Percentiles rank a stretch among this genome's conserved stretches.
phyloP scores from a whole-genome alignment of 2,888 invertebrate genomes.

The Acanthosepion esculentum region DNA sequence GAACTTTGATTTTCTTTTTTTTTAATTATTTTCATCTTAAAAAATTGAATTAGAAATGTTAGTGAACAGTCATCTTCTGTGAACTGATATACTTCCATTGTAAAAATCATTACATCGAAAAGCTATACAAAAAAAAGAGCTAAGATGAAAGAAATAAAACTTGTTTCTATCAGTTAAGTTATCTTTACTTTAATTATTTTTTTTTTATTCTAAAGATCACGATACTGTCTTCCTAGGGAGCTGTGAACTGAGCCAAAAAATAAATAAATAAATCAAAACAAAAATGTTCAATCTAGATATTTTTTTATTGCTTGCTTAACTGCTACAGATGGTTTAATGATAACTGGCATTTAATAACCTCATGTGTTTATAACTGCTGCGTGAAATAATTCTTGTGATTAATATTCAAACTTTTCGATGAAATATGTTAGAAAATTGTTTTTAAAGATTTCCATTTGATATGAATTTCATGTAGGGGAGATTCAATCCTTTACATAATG shows the following conservation, averaged over 20 bases:
- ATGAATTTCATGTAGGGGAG: background rate
- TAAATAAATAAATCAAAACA: background rate
- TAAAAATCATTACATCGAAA: slow-evolving; percentile 33
- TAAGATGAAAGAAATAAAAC: background rate
- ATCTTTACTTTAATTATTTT: background rate
- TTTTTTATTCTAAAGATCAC: background rate
- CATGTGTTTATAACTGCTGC: background rate
- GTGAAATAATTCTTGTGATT: background rate
- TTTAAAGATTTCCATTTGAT: background rate
- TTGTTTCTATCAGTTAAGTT: too few relatives aligned
- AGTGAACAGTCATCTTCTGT: background rate
- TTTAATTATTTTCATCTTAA: background rate
- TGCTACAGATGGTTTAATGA: background rate
- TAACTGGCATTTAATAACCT: background rate
- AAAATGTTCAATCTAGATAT: background rate
- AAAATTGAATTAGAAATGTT: background rate
- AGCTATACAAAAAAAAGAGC: background rate
- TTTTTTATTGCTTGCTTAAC: slow-evolving; percentile 21
- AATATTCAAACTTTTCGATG: background rate
- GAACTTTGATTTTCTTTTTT: slow-evolving; percentile 8
- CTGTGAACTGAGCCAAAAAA: background rate
- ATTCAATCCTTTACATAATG: background rate
- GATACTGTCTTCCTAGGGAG: background rate
- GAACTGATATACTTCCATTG: slow-evolving; percentile 24
- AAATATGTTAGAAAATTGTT: background rate